Evolutionary conservation across 2,888 invertebrate species (phyloP).

Genomic region (Amphipyra tragopoginis): DNA sequence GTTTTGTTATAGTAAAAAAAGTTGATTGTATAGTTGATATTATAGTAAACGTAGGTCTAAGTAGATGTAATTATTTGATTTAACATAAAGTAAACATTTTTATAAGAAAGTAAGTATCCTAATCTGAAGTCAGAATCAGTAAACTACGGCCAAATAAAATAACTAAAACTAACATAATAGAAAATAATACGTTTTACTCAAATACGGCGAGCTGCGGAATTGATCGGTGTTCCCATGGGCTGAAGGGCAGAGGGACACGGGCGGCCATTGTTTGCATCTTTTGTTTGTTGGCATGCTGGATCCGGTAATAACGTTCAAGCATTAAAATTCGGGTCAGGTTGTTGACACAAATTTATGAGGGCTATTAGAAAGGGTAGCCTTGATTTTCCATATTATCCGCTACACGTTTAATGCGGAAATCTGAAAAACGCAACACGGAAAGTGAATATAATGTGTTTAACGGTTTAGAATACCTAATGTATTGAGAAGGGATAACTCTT

Average conservation of each 20-base stretch:
- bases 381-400: constrained; percentile 73
- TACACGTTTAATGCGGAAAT: constrained; percentile 44
- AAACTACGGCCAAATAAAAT: constrained; percentile 1
- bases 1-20: no score
- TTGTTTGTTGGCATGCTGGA: constrained; percentile 82
- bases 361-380: constrained; percentile 75
- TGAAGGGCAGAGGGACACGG: constrained; percentile 61
- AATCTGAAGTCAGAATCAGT: background rate
- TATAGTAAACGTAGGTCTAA: no score
- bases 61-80: no score
- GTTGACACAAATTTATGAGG: constrained; percentile 86
- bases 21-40: no score
- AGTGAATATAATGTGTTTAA: constrained; percentile 11
- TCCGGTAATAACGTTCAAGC: constrained; percentile 80
- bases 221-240: constrained; percentile 58
- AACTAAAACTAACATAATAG: background rate
- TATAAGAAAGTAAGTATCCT: no score
- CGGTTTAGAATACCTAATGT: constrained; percentile 15
- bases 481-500: constrained; percentile 12
- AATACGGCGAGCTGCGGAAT: constrained; percentile 57
- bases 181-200: constrained; percentile 42
- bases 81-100: no score
- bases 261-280: constrained; percentile 79
- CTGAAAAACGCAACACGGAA: constrained; percentile 31
- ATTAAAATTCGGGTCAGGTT: constrained; percentile 86